Evolutionary conservation across 1,140 invertebrate species (phyloP).

Genomic region (Drosophila ananassae): DNA sequence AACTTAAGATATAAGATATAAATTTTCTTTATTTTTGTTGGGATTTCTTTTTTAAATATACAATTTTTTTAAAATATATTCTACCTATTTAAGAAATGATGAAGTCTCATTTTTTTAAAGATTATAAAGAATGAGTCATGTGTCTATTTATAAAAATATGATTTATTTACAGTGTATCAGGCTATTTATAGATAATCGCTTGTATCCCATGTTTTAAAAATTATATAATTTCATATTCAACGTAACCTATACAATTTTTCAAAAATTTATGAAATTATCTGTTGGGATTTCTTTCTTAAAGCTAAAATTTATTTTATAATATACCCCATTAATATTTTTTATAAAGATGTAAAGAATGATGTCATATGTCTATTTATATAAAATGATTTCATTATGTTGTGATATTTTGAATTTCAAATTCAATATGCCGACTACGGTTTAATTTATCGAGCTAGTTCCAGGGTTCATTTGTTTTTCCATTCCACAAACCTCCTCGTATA

Average conservation of each 20-base stretch:
- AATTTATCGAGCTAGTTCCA: too few species aligned
- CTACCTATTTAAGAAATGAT: too few species aligned
- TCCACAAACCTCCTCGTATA: background rate
- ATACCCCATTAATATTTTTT: too few species aligned
- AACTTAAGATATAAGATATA: background rate
- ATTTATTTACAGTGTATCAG: background rate
- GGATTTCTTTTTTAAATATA: too few species aligned
- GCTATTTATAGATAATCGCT: constrained; percentile 23
- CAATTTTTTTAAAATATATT: too few species aligned
- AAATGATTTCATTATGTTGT: background rate
- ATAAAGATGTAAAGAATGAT: background rate
- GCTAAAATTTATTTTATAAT: too few species aligned
- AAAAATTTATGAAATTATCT: background rate
- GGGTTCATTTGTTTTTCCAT: too few species aligned
- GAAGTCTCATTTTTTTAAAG: too few species aligned
- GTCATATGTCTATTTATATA: constrained; percentile 2
- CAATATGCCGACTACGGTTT: background rate
- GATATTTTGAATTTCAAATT: background rate
- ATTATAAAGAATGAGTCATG: too few species aligned
- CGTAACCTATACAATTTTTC: background rate
- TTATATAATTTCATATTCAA: constrained; percentile 1
- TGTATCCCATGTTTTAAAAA: constrained; percentile 26
- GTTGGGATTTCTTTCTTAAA: too few species aligned
- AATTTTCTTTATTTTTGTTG: too few species aligned
- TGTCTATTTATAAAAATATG: too few species aligned